phyloP scores from a whole-genome alignment of 2,888 invertebrate species.

The Lysandra coridon region DNA sequence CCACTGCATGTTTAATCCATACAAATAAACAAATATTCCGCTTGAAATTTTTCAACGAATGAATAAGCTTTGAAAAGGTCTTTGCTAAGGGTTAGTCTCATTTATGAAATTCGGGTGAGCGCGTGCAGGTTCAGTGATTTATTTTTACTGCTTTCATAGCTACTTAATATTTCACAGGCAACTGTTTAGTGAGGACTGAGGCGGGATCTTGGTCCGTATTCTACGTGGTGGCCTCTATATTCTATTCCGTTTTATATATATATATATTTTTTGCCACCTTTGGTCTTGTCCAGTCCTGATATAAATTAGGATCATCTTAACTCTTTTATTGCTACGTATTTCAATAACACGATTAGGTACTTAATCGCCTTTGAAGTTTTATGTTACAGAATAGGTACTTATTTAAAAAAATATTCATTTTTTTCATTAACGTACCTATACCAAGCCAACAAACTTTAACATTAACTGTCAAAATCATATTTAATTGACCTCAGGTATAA shows the following conservation, averaged over 20 bases:
- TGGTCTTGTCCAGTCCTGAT: too few relatives aligned
- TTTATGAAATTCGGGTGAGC: neutral
- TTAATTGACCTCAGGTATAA: neutral
- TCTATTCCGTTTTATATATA: too few relatives aligned
- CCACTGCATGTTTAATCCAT: slow-evolving; percentile 63
- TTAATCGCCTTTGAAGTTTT: too few relatives aligned
- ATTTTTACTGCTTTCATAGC: neutral
- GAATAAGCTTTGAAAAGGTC: slow-evolving; percentile 59
- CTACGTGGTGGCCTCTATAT: too few relatives aligned
- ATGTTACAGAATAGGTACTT: too few relatives aligned
- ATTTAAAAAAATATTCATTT: too few relatives aligned
- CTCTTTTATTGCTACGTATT: too few relatives aligned
- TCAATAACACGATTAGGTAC: too few relatives aligned
- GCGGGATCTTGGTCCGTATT: neutral
- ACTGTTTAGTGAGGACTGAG: neutral
- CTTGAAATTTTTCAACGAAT: slow-evolving; percentile 45
- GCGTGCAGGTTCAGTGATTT: neutral
- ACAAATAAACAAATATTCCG: slow-evolving; percentile 67
- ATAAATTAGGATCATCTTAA: too few relatives aligned
- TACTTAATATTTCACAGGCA: neutral
- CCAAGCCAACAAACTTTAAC: too few relatives aligned
- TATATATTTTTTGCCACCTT: too few relatives aligned
- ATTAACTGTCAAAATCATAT: neutral
- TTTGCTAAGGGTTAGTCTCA: slow-evolving; percentile 23
- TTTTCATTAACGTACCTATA: too few relatives aligned